Conservation (phyloP, 2,797 vertebrate species). For the Sphenopsis melanotis region DNA sequence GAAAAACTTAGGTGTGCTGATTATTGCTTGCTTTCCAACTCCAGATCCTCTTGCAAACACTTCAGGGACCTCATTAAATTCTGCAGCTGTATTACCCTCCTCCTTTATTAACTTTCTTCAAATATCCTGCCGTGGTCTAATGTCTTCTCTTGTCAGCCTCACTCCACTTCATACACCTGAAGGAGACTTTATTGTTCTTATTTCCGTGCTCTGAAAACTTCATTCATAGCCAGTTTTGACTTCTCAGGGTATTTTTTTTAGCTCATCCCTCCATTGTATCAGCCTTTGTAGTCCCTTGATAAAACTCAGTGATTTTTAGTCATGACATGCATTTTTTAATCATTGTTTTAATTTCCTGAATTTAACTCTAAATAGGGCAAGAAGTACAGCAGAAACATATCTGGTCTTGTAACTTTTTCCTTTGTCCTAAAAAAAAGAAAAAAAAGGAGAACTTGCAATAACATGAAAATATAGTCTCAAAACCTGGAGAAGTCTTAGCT, state of each 20-base stretch:
- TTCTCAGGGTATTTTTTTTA: not conserved
- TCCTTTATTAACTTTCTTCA: constrained; percentile 51
- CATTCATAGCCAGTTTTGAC: constrained; percentile 25
- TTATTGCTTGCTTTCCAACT: constrained; percentile 25
- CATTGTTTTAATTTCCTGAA: constrained; percentile 17
- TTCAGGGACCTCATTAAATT: constrained; percentile 56
- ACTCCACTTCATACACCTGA: constrained; percentile 20
- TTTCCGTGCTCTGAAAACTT: constrained; percentile 12
- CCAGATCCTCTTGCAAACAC: constrained; percentile 10
- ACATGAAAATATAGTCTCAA: not conserved
- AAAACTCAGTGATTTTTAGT: not conserved
- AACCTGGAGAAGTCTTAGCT: not conserved
- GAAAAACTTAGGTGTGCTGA: not conserved
- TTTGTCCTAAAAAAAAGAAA: not conserved
- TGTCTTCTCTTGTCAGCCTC: constrained; percentile 38
- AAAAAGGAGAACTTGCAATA: not conserved
- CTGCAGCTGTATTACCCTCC: not conserved
- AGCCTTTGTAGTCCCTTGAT: not conserved
- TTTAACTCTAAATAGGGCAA: not conserved
- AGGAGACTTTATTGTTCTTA: constrained; percentile 19
- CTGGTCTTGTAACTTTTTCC: not conserved
- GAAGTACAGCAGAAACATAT: not conserved
- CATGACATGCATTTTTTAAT: not conserved
- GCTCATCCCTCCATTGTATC: not conserved
- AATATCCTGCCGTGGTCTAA: not conserved